Evolutionary conservation across 1,140 invertebrate genomes (phyloP).

Genomic region (Myzus persicae): DNA sequence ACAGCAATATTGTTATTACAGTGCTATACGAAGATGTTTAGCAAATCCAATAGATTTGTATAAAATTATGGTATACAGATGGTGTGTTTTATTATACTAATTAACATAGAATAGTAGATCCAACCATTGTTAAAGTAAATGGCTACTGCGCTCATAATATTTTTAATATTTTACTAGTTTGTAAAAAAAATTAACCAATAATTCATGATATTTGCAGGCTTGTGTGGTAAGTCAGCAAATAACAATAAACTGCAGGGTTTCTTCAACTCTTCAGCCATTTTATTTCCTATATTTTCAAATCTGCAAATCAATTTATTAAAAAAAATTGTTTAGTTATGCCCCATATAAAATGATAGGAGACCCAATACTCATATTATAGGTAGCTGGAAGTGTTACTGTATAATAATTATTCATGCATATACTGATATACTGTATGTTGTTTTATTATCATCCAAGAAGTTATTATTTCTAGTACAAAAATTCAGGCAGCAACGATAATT

Average conservation of each 20-base stretch:
- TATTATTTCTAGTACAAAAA: neutral
- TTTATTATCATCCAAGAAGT: neutral
- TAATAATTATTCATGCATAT: neutral
- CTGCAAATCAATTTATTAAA: neutral
- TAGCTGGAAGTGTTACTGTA: neutral
- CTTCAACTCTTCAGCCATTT: neutral
- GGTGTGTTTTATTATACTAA: neutral
- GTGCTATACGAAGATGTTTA: neutral
- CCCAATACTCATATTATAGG: too few relatives aligned
- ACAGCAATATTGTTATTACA: conserved; percentile 33
- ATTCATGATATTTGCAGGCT: neutral
- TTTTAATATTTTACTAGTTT: neutral
- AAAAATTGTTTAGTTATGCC: neutral
- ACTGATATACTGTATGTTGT: neutral
- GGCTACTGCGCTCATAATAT: neutral
- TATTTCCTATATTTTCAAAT: neutral
- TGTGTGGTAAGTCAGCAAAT: too few relatives aligned
- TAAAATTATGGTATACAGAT: neutral
- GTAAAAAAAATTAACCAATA: neutral
- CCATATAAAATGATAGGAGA: too few relatives aligned
- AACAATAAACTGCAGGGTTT: neutral
- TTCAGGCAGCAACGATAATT: too few relatives aligned
- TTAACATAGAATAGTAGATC: neutral
- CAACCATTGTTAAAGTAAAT: neutral
- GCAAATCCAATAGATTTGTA: conserved; percentile 22